These are phyloP conservation scores for Syrrhaptes paradoxus DNA, from an alignment of 2,113 vertebrate genomes.

Conservation along the genomic window DNA sequence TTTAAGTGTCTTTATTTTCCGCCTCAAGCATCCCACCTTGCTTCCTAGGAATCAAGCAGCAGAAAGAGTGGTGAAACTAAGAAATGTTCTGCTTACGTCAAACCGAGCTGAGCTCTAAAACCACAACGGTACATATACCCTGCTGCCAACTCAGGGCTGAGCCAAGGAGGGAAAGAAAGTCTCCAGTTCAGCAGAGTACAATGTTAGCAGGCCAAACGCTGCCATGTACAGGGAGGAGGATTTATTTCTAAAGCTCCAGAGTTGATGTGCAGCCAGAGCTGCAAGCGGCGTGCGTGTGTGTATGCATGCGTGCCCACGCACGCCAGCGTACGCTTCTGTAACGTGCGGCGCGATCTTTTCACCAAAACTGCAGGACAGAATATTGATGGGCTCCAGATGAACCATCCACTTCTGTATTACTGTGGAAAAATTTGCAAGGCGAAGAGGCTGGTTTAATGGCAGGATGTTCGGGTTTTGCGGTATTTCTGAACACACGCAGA, in stretches of 20 bases:
- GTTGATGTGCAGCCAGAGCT: not conserved
- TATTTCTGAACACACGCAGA: not conserved
- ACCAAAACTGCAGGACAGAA: not conserved
- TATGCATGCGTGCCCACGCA: not conserved
- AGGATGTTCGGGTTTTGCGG: not conserved
- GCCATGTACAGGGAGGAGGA: not conserved
- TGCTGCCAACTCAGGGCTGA: constrained; percentile 9
- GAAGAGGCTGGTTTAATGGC: not conserved
- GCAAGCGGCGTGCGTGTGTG: not conserved
- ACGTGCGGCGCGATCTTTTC: not conserved
- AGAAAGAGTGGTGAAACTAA: constrained; percentile 31
- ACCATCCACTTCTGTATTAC: not conserved
- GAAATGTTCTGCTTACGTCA: constrained; percentile 55
- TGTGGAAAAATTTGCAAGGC: not conserved
- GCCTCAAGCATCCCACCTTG: not conserved
- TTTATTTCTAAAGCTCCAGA: not conserved
- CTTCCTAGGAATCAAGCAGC: not conserved
- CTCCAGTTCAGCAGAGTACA: not conserved
- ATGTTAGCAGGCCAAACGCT: not conserved
- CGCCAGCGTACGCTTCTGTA: not conserved
- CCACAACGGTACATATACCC: not conserved
- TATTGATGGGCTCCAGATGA: not conserved
- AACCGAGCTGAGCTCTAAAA: not conserved
- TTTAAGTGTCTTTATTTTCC: too few species aligned
- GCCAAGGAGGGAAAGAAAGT: constrained; percentile 31